A percentile compares a stretch with the other conserved stretches of the same genome.
Conservation (phyloP, 2,797 vertebrate species). For the Bradypodion pumilum region DNA sequence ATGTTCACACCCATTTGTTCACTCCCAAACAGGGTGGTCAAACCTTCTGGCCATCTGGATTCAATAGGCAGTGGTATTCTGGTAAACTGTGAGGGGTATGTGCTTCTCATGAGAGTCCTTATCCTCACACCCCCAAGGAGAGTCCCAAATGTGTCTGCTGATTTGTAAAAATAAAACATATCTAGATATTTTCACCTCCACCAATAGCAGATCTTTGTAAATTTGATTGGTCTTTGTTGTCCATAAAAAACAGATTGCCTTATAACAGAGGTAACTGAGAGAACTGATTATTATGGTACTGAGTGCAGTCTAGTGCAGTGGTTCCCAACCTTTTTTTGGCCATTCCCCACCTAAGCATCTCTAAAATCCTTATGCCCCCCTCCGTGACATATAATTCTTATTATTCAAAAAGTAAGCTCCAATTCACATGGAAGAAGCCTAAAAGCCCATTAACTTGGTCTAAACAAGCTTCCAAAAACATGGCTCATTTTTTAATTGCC, state of each 20-base stretch:
- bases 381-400: too few species aligned
- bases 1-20: not conserved
- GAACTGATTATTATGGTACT: not conserved
- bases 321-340: too few species aligned
- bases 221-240: not conserved
- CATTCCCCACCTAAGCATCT: too few species aligned
- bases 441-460: too few species aligned
- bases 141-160: not conserved
- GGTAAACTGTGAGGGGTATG: not conserved
- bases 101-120: not conserved
- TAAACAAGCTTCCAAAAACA: too few species aligned
- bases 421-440: too few species aligned
- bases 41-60: not conserved
- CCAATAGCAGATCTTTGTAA: not conserved
- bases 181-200: not conserved
- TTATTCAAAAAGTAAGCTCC: too few species aligned
- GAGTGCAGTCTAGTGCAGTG: too few species aligned
- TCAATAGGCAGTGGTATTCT: not conserved
- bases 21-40: too few species aligned
- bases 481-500: too few species aligned
- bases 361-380: too few species aligned
- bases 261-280: not conserved
- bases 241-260: not conserved
- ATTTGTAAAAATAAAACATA: not conserved
- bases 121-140: not conserved